Conservation (phyloP, 2,113 vertebrate genomes). For the Phyllostomus discolor region DNA sequence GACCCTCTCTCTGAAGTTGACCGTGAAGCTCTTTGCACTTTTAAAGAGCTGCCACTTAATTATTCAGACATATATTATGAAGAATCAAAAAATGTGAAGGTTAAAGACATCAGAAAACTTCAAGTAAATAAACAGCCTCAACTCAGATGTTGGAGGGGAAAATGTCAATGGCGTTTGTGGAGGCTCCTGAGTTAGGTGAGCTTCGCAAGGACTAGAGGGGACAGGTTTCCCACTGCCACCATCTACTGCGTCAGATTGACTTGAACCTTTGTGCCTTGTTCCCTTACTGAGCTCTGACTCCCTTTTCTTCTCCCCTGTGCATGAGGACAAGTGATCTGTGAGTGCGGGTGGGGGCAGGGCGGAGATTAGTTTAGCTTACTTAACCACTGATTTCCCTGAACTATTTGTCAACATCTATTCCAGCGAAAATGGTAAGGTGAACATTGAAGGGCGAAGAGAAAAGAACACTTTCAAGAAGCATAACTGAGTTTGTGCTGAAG, state of each 20-base stretch:
- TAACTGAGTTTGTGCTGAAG: slow-evolving; percentile 8
- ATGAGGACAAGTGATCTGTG: not conserved
- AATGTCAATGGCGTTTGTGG: not conserved
- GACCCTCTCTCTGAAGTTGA: not conserved
- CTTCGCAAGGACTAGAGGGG: not conserved
- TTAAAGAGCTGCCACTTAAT: slow-evolving; percentile 19
- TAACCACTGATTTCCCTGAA: slow-evolving; percentile 41
- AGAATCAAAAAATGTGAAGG: not conserved
- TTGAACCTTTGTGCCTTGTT: not conserved
- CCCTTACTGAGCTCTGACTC: not conserved
- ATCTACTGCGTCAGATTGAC: not conserved
- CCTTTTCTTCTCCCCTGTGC: slow-evolving; percentile 48
- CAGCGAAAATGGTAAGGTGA: not conserved
- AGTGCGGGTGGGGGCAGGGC: fast-evolving
- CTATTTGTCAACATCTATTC: slow-evolving; percentile 34
- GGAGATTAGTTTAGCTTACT: not conserved
- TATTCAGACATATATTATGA: not conserved
- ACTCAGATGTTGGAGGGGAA: not conserved
- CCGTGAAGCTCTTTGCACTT: not conserved
- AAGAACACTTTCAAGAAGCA: slow-evolving; percentile 45
- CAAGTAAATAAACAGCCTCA: not conserved
- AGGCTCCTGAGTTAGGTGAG: not conserved
- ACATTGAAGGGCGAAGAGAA: not conserved
- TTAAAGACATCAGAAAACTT: not conserved
- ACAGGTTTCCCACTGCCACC: not conserved